Conservation (phyloP, 1,140 invertebrate species). For the Caerostris darwini region DNA sequence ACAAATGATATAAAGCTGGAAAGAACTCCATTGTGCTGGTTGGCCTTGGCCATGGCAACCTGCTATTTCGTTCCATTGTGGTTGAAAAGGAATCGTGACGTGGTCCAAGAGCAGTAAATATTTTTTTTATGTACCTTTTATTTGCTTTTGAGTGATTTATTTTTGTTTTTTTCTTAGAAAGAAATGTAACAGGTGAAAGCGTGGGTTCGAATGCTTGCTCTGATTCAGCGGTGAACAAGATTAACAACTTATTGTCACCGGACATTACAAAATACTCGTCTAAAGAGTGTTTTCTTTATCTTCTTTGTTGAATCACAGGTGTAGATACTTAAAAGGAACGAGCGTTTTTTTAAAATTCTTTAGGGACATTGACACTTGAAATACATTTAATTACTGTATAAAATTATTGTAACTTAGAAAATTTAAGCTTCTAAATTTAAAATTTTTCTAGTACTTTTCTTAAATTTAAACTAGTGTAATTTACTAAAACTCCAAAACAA, state of each 20-base stretch:
- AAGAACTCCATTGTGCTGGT: not conserved
- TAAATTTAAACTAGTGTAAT: too few species aligned
- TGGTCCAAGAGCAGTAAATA: constrained; percentile 7
- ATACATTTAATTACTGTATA: too few species aligned
- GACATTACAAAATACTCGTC: not conserved
- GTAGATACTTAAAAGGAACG: too few species aligned
- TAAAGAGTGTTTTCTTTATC: too few species aligned
- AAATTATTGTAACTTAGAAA: too few species aligned
- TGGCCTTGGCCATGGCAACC: not conserved
- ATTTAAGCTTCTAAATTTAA: too few species aligned
- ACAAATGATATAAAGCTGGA: not conserved
- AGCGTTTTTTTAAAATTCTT: too few species aligned
- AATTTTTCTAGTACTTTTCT: too few species aligned
- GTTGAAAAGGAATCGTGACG: not conserved
- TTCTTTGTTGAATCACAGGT: too few species aligned
- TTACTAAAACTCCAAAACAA: too few species aligned
- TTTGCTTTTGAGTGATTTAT: not conserved
- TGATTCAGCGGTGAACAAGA: not conserved
- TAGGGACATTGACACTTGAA: too few species aligned
- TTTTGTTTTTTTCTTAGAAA: not conserved
- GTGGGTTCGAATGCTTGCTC: not conserved
- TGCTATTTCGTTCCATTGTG: constrained; percentile 6
- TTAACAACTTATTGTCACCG: not conserved
- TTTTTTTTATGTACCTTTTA: not conserved
- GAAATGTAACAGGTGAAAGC: not conserved